Evolutionary conservation across 1,140 invertebrate genomes (phyloP), one percentile per base, ranked within the genome.

Genomic region (Bombus pyrosoma): DNA sequence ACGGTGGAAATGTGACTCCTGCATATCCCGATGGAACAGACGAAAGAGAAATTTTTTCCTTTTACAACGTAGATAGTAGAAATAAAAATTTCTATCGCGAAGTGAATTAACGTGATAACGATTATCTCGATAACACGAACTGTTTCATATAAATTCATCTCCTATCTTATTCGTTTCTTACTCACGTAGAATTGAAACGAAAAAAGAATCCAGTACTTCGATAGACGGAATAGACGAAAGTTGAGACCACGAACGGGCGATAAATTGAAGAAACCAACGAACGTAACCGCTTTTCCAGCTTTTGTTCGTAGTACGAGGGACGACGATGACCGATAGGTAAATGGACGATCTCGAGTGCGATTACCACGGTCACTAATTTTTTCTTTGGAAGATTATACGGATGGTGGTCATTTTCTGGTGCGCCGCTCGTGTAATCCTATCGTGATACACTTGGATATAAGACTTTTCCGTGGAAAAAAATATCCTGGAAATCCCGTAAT

Each of bases 401-500:
- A 87, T 87, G 83, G 86, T 92, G 92, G 93, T 93, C 93, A 93
- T 93, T 93, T 93, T 89, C 87, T 64, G 79, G 89, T 75, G 74
- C 83, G 91, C 89, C 91, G 84, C 87, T 76, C 92, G 87, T 93
- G 93, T 93, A 93, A 93, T 93, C 93, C 93, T 86, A 86, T 81
- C 90, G 92, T 91, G 92, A 93, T 93, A 93, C 92, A 93, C 88
- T 89, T 85, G 88, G 92, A 93, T 92, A 91, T 90, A 87, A 86
- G 86, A 89, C 80, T 92, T 92, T 93, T 93, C 90, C 91, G 85
- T 76, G 75, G 83, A 71, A 89, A 90, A 89, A 90, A 87, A 93
- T 93, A 91, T 90, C 85, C 85, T 88, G 88, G 89, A 94, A 93
- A 93, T 83, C 92, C 91, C 79, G 87, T 94, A 94, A 94, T 93